Evolutionary conservation across 1,140 invertebrate genomes (phyloP).

Genomic region (Euschistus heros): DNA sequence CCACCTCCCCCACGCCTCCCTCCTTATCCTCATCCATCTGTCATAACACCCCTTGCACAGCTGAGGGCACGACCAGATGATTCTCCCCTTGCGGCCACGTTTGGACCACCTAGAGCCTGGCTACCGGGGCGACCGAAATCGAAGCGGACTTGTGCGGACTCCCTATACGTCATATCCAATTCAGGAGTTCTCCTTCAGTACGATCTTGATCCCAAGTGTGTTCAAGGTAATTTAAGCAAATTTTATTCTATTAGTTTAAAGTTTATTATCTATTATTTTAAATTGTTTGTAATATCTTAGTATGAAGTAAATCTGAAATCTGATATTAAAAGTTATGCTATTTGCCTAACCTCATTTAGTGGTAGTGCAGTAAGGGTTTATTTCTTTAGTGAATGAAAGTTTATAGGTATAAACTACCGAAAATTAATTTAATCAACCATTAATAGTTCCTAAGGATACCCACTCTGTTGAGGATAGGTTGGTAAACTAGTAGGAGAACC

Average conservation of each 20-base stretch:
- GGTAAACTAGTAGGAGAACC: too few relatives aligned
- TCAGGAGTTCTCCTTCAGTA: conserved; percentile 83
- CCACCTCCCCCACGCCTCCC: conserved; percentile 80
- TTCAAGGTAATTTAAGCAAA: conserved; percentile 40
- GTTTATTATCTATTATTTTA: not conserved
- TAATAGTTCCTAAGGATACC: too few relatives aligned
- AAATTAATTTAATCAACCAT: too few relatives aligned
- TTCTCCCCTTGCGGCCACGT: conserved; percentile 52
- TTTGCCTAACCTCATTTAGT: too few relatives aligned
- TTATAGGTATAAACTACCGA: too few relatives aligned
- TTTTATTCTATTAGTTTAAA: not conserved
- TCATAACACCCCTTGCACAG: conserved; percentile 70
- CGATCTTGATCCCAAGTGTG: conserved; percentile 70
- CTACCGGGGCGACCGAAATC: conserved; percentile 38
- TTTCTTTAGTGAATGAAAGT: too few relatives aligned
- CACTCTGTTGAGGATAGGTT: too few relatives aligned
- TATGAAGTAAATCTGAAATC: too few relatives aligned
- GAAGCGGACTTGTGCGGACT: conserved; percentile 45
- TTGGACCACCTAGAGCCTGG: conserved; percentile 64
- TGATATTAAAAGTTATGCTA: too few relatives aligned
- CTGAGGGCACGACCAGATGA: conserved; percentile 41
- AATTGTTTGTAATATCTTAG: too few relatives aligned
- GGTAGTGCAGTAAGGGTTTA: too few relatives aligned
- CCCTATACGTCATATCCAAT: conserved; percentile 81
- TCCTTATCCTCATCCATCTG: conserved; percentile 74